phyloP scores from a whole-genome alignment of 2,113 vertebrate genomes.

The Dascyllus trimaculatus region DNA sequence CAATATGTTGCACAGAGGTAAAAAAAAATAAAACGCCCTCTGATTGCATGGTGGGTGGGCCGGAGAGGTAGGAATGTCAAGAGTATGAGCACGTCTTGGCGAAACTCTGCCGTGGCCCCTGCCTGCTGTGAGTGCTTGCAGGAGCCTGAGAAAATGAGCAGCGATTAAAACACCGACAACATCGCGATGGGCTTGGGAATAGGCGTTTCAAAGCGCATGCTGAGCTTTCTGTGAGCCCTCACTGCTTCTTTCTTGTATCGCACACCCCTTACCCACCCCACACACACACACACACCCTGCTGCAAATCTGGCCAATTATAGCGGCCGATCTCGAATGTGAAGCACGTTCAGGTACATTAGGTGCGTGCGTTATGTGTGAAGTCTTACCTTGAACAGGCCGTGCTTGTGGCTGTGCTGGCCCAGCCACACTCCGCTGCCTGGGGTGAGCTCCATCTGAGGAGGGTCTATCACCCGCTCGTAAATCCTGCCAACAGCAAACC shows the following conservation, averaged over 20 bases:
- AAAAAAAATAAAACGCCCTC: slow-evolving; percentile 35
- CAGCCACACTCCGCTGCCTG: slow-evolving; percentile 92
- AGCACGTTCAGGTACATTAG: slow-evolving; percentile 11
- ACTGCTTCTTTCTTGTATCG: slow-evolving; percentile 20
- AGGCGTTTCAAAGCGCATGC: slow-evolving; percentile 31
- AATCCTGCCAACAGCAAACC: slow-evolving; percentile 86
- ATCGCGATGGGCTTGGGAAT: slow-evolving; percentile 45
- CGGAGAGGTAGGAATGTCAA: slow-evolving; percentile 37
- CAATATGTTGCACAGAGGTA: slow-evolving; percentile 42
- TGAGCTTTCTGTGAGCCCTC: slow-evolving; percentile 25
- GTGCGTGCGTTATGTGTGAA: background rate
- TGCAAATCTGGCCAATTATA: slow-evolving; percentile 52
- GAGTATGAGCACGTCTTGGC: slow-evolving; percentile 19
- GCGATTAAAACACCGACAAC: slow-evolving; percentile 67
- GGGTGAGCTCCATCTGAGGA: slow-evolving; percentile 91
- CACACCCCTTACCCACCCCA: background rate
- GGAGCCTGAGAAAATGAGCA: slow-evolving; percentile 59
- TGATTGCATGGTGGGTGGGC: slow-evolving; percentile 51
- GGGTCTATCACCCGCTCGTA: slow-evolving; percentile 95
- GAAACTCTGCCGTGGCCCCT: slow-evolving; percentile 1
- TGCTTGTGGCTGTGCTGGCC: slow-evolving; percentile 96
- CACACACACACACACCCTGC: background rate
- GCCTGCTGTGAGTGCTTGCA: slow-evolving; percentile 36
- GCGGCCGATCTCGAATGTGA: slow-evolving; percentile 20
- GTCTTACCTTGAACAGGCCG: slow-evolving; percentile 95